Evolutionary conservation across 37 sponge, comb jelly and placozoan genomes (phyloP).

Genomic region (Crambe crambe): DNA sequence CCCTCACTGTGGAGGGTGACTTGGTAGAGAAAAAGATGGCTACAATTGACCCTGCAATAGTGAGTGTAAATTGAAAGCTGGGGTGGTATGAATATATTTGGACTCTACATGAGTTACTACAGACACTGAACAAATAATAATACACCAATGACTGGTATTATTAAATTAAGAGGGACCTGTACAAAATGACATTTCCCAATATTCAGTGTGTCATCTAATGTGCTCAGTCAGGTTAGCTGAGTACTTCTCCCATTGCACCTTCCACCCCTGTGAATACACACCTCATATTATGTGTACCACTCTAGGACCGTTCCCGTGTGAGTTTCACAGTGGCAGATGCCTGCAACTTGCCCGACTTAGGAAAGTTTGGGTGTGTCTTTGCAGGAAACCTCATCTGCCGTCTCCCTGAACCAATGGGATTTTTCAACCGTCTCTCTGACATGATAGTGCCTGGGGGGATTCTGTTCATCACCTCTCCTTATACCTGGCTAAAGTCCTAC

Average conservation of each 20-base stretch:
- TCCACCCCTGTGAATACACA: background rate
- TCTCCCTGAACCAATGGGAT: constrained; percentile 62
- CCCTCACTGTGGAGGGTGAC: constrained; percentile 67
- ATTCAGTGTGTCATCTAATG: too few relatives aligned
- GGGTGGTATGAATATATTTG: background rate
- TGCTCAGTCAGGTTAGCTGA: too few relatives aligned
- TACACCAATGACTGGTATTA: background rate
- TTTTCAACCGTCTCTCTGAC: constrained; percentile 56
- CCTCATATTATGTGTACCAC: background rate
- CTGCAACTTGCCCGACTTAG: constrained; percentile 68
- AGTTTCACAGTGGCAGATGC: constrained; percentile 76
- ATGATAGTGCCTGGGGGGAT: constrained; percentile 82
- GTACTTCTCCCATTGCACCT: background rate
- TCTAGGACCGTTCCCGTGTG: constrained; percentile 66
- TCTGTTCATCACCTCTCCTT: constrained; percentile 83
- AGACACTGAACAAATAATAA: background rate
- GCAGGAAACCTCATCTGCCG: constrained; percentile 87
- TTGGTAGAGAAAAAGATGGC: constrained; percentile 56
- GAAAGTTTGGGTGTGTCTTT: constrained; percentile 86
- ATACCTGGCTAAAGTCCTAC: constrained; percentile 84
- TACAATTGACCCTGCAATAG: constrained; percentile 50
- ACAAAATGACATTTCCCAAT: too few relatives aligned
- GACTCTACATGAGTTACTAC: background rate
- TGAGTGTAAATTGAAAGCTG: constrained; percentile 28
- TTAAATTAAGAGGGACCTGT: background rate